Percentiles rank a stretch among this genome's conserved stretches.
Conservation (phyloP, 1,140 invertebrate genomes). For the Drosophila asahinai region DNA sequence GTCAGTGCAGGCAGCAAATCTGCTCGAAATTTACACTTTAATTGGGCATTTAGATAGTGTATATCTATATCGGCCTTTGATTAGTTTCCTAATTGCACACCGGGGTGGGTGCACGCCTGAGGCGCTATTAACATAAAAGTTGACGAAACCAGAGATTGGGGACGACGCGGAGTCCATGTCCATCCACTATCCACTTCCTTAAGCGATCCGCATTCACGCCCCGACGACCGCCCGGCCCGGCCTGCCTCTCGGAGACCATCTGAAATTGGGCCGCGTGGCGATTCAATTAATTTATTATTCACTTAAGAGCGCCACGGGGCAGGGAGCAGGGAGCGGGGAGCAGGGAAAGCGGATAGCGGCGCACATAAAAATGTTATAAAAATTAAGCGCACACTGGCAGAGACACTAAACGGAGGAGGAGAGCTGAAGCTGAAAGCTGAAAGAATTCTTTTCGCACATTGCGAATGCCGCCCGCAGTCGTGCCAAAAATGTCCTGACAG, state of each 20-base stretch:
- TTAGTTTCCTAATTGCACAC: constrained; percentile 62
- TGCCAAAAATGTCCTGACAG: constrained; percentile 74
- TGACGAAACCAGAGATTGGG: constrained; percentile 42
- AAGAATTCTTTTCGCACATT: constrained; percentile 68
- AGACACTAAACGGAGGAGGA: constrained; percentile 14
- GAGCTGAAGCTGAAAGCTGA: constrained; percentile 7
- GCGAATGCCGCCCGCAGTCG: constrained; percentile 45
- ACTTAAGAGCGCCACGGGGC: constrained; percentile 67
- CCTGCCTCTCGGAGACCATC: constrained; percentile 1
- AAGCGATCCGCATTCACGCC: constrained; percentile 18
- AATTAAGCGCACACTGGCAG: constrained; percentile 64
- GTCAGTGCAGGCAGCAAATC: constrained; percentile 69
- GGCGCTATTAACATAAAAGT: constrained; percentile 70
- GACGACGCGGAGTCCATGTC: background rate
- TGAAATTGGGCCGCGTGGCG: constrained; percentile 71
- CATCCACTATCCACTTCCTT: constrained; percentile 2
- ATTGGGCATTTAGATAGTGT: constrained; percentile 74
- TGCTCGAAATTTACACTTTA: constrained; percentile 71
- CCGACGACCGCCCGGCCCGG: background rate
- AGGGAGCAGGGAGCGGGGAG: background rate
- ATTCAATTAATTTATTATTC: constrained; percentile 84
- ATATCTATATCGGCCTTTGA: constrained; percentile 59
- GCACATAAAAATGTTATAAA: constrained; percentile 81
- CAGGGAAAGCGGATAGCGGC: background rate
- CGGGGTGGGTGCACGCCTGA: background rate